A percentile compares a stretch with the other conserved stretches of the same genome.
Evolutionary conservation across 2,888 invertebrate genomes (phyloP).

Genomic region (Siphonodentalium dalli): DNA sequence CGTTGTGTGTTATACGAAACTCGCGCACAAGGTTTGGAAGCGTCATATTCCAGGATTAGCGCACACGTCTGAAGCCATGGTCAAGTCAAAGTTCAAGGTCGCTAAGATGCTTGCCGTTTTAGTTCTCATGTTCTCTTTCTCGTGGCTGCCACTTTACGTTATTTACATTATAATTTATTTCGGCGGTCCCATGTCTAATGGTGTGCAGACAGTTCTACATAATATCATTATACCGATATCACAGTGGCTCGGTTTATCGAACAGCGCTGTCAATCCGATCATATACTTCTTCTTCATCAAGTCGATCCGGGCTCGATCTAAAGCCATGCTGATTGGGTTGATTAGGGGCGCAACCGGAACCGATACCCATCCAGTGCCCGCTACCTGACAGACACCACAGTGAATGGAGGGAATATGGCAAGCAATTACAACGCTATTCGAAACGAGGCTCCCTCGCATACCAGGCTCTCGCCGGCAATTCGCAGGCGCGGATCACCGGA

Average conservation of each 20-base stretch:
- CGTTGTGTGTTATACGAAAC: slow-evolving; percentile 87
- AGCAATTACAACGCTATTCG: too few species aligned
- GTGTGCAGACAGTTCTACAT: slow-evolving; percentile 77
- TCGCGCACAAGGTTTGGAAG: slow-evolving; percentile 88
- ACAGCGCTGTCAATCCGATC: slow-evolving; percentile 94
- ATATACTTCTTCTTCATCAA: slow-evolving; percentile 94
- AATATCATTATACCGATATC: slow-evolving; percentile 77
- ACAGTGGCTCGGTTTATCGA: slow-evolving; percentile 92
- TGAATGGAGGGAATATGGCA: too few species aligned
- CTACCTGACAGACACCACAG: slow-evolving; percentile 45
- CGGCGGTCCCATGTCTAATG: slow-evolving; percentile 68
- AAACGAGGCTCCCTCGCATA: too few species aligned
- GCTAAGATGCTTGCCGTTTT: slow-evolving; percentile 92
- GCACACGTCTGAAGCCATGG: slow-evolving; percentile 59
- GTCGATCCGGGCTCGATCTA: slow-evolving; percentile 87
- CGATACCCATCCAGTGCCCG: slow-evolving; percentile 69
- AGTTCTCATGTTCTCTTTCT: slow-evolving; percentile 88
- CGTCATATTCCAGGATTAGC: slow-evolving; percentile 88
- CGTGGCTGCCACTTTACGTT: slow-evolving; percentile 89
- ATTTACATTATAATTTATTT: slow-evolving; percentile 73
- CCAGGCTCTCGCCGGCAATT: too few species aligned
- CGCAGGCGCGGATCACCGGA: too few species aligned
- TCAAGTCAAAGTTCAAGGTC: slow-evolving; percentile 91
- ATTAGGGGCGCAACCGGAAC: slow-evolving; percentile 12
- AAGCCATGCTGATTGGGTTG: slow-evolving; percentile 34